Evolutionary conservation across 92 coral and sea anemone genomes (phyloP).

Genomic region (Nematostella vectensis): DNA sequence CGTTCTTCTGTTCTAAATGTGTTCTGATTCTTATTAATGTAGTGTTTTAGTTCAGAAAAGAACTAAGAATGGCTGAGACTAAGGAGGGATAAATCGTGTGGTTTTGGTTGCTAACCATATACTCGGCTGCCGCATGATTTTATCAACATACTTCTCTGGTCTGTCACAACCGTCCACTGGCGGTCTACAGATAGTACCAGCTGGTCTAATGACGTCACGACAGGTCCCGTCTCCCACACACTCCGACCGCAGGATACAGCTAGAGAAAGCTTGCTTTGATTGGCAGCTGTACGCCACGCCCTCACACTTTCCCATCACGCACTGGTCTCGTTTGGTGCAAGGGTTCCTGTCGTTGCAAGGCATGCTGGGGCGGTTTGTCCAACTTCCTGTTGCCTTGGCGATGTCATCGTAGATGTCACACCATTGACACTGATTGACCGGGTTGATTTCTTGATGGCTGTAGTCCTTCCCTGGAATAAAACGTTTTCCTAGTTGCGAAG

Average conservation of each 20-base stretch:
- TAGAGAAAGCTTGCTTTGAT: slow-evolving; percentile 38
- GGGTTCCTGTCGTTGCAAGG: slow-evolving; percentile 63
- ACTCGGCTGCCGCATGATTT: too few relatives aligned
- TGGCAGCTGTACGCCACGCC: slow-evolving; percentile 63
- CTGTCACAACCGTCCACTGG: slow-evolving; percentile 74
- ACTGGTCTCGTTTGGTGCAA: slow-evolving; percentile 67
- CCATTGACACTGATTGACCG: slow-evolving; percentile 77
- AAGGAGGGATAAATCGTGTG: too few relatives aligned
- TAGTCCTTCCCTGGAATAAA: slow-evolving; percentile 56
- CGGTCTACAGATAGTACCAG: slow-evolving; percentile 71
- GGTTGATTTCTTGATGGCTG: slow-evolving; percentile 57
- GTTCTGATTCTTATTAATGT: too few relatives aligned
- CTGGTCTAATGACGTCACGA: slow-evolving; percentile 39
- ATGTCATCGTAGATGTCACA: slow-evolving; percentile 64
- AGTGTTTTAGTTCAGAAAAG: too few relatives aligned
- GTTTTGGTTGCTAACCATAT: too few relatives aligned
- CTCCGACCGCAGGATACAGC: slow-evolving; percentile 60
- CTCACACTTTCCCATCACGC: slow-evolving; percentile 41
- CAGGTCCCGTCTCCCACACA: slow-evolving; percentile 73
- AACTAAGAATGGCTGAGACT: too few relatives aligned
- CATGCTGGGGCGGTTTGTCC: slow-evolving; percentile 68
- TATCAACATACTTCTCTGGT: slow-evolving; percentile 90
- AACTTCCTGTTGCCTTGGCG: slow-evolving; percentile 39
- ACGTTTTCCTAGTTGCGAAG: too few relatives aligned
- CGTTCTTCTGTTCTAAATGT: too few relatives aligned